Conservation (phyloP, 2,797 vertebrate genomes). For the Eremophila alpestris region DNA sequence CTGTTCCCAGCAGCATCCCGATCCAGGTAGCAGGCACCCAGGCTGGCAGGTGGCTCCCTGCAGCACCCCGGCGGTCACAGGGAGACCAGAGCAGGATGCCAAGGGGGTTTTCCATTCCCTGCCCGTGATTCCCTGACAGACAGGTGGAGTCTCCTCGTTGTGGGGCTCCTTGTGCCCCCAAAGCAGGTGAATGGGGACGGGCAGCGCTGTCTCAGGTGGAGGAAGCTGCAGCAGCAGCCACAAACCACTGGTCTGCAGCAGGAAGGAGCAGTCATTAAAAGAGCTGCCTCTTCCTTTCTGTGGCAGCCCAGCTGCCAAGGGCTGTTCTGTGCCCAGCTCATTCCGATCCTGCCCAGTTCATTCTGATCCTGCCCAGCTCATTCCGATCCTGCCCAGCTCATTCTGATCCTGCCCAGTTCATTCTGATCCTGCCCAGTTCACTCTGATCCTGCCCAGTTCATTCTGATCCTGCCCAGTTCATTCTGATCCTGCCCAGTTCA, state of each 20-base stretch:
- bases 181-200: neutral
- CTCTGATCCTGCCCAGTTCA: no score
- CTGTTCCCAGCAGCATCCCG: neutral
- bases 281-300: neutral
- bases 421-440: no score
- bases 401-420: no score
- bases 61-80: neutral
- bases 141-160: neutral
- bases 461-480: neutral
- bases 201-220: neutral
- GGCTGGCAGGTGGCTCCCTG: neutral
- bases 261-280: neutral
- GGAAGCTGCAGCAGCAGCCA: neutral
- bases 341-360: neutral
- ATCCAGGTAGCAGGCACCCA: rapidly evolving
- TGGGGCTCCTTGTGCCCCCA: neutral
- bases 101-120: neutral
- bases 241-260: rapidly evolving
- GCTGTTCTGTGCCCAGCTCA: neutral
- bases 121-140: neutral
- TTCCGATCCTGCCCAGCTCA: no score
- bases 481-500: neutral
- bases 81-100: neutral
- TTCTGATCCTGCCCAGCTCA: no score
- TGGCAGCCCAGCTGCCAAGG: neutral